Evolutionary conservation across 2,797 vertebrate species (phyloP).

Genomic region (Oophaga sylvatica): DNA sequence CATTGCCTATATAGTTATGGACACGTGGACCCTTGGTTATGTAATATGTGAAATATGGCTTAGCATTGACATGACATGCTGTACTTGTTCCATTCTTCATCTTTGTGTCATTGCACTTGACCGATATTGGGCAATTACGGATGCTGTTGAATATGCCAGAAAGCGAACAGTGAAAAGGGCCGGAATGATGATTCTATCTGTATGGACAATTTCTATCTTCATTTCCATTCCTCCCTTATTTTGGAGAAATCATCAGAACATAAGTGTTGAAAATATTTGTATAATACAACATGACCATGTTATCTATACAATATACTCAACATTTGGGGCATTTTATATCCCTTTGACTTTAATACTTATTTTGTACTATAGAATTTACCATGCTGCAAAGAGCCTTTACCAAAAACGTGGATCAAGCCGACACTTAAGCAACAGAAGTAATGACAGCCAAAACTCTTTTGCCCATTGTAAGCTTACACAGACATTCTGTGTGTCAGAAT

Average conservation of each 20-base stretch:
- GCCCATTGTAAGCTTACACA: constrained; percentile 81
- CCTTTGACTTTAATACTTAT: constrained; percentile 87
- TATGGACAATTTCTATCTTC: constrained; percentile 85
- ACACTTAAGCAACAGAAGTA: constrained; percentile 84
- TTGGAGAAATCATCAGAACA: constrained; percentile 77
- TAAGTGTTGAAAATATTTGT: constrained; percentile 74
- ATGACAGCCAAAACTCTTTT: constrained; percentile 82
- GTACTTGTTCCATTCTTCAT: constrained; percentile 90
- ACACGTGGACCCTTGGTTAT: constrained; percentile 83
- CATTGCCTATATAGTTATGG: constrained; percentile 84
- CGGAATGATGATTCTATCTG: constrained; percentile 78
- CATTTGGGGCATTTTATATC: constrained; percentile 87
- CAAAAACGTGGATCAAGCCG: constrained; percentile 87
- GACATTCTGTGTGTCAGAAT: constrained; percentile 82
- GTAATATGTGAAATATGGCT: constrained; percentile 87
- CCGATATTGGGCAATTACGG: constrained; percentile 91
- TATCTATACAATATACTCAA: constrained; percentile 89
- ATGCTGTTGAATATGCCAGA: constrained; percentile 83
- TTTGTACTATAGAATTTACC: constrained; percentile 87
- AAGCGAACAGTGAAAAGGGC: constrained; percentile 83
- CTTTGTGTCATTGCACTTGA: constrained; percentile 89
- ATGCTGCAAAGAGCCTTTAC: constrained; percentile 85
- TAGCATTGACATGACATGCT: constrained; percentile 89
- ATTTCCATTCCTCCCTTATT: constrained; percentile 89
- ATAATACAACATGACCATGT: constrained; percentile 84